Base-by-base conservation (phyloP, 2,888 invertebrate genomes). In the Drosophila pseudotalamancana region DNA sequence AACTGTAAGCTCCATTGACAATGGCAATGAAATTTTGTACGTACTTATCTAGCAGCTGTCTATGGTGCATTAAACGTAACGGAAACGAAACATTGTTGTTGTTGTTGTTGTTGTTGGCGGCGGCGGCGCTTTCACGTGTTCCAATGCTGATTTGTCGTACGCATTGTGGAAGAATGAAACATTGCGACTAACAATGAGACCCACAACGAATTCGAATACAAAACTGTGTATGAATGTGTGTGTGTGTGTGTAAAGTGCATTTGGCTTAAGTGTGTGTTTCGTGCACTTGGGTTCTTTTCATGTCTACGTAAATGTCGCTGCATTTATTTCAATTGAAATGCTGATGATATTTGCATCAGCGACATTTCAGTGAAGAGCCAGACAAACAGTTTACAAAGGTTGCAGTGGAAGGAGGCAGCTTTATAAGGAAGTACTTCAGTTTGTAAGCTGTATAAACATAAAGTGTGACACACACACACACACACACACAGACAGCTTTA, bases 1-100 rank as follows among this genome's bases (percentile, higher is more conserved):
- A 80, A 79, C 83, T 82, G 64, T 82, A 29, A 25, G 59, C 56
- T 61, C 39, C 77, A 87, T 84, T 87, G 83, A 72, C 83, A 83
- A 68, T 87, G 87, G 72, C 83, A 87, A 72, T 87, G 87, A 78
- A 68, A 73, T 50, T 32, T 32, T 37, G 12, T 21, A n/a, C 4
- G 18, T 34, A 14, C 18, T n/a, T 31, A 29, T 50, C 34, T 56
- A 46, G 35, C 39, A n/a, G 51, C 42, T 46, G 53, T 55, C 32
- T 51, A 37, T 37, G 18, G 55, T 54, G 42, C 46, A 57, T 23
- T 37, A 35, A 70, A 40, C 57, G 46, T 63, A 66, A 67, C 76
- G 78, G 79, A 82, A 82, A 59, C 61, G 70, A 57, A 55, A 31
- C 49, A 57, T n/a, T n/a, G n/a, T 39, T 43, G 42, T 27, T 16